These are phyloP conservation scores for Dendrophyllia cribrosa DNA, from an alignment of 64 coral and sea anemone species.

Conservation along the genomic window DNA sequence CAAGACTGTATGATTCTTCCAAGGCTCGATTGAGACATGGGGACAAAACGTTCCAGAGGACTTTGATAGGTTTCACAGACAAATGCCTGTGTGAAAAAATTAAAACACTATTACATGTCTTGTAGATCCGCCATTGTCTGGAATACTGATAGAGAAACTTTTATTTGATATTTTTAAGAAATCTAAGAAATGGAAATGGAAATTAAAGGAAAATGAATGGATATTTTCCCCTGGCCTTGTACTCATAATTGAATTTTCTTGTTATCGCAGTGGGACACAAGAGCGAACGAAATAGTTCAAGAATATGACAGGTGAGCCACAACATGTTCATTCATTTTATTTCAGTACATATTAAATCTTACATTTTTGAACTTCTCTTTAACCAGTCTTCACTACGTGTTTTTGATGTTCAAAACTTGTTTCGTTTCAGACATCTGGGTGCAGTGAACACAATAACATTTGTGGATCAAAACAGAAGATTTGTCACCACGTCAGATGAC, in stretches of 20 bases:
- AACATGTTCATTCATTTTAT: background rate
- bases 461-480: constrained; percentile 98
- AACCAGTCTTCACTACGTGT: background rate
- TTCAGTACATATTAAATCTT: background rate
- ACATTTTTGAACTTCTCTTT: background rate
- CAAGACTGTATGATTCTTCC: no score
- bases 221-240: no score
- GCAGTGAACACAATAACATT: constrained; percentile 98
- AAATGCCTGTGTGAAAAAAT: no score
- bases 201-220: no score
- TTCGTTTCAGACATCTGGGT: constrained; percentile 87
- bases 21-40: no score
- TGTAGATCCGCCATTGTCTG: no score
- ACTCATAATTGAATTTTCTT: background rate
- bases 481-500: constrained; percentile 99
- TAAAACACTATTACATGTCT: no score
- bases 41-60: no score
- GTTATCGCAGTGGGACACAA: constrained; percentile 85
- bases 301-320: constrained; percentile 93
- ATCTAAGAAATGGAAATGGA: no score
- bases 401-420: background rate
- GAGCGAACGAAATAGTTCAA: constrained; percentile 98
- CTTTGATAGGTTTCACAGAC: no score
- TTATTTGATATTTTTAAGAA: no score
- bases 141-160: no score